Conservation (phyloP, 1,140 invertebrate species). For the Drosophila quadrilineata region DNA sequence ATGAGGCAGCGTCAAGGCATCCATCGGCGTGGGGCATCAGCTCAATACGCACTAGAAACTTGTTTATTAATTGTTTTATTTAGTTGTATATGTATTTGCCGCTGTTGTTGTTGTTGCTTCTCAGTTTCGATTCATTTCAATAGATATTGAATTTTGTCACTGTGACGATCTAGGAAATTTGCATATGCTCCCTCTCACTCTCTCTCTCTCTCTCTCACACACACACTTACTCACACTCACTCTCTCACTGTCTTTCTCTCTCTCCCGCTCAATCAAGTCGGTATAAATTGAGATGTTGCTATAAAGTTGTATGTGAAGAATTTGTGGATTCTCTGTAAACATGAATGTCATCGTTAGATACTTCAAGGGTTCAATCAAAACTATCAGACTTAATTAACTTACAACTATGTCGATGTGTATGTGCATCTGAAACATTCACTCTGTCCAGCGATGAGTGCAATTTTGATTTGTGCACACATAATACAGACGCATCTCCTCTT, state of each 20-base stretch:
- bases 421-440: conserved; percentile 84
- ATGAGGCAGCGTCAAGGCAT: background rate
- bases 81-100: conserved; percentile 21
- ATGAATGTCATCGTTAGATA: conserved; percentile 10
- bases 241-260: background rate
- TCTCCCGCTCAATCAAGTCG: background rate
- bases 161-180: conserved; percentile 40
- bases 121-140: too few species aligned
- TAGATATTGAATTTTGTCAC: conserved; percentile 56
- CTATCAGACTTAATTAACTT: conserved; percentile 2
- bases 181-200: conserved; percentile 23
- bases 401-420: background rate
- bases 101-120: conserved; percentile 34
- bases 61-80: conserved; percentile 64
- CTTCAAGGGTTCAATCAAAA: background rate
- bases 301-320: conserved; percentile 32
- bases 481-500: conserved; percentile 99
- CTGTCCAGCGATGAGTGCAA: conserved; percentile 98
- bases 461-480: conserved; percentile 98
- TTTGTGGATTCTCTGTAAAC: conserved; percentile 30
- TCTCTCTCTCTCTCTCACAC: conserved; percentile 8
- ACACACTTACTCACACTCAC: background rate
- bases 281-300: too few species aligned
- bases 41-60: conserved; percentile 68
- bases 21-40: conserved; percentile 10